Evolutionary conservation across 1,140 invertebrate species (phyloP).

Genomic region (Brachionus calyciflorus): DNA sequence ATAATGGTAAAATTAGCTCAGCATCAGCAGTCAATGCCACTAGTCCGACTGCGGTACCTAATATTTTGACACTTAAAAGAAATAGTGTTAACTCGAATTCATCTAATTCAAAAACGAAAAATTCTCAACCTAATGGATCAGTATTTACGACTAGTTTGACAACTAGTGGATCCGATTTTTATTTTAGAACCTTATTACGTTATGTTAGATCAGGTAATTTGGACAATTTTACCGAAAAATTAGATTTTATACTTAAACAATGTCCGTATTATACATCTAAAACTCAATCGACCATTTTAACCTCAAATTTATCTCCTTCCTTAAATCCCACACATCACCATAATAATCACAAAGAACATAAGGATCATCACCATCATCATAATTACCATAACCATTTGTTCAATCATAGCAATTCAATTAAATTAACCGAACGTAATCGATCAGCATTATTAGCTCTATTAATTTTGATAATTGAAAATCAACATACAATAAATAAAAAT

Average conservation of each 20-base stretch:
- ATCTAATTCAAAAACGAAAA: background rate
- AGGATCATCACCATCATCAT: background rate
- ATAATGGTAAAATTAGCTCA: conserved; percentile 20
- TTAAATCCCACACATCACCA: background rate
- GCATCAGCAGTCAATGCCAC: conserved; percentile 20
- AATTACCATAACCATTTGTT: conserved; percentile 10
- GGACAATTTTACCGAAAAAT: conserved; percentile 27
- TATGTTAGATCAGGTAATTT: conserved; percentile 14
- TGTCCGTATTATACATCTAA: background rate
- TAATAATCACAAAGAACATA: background rate
- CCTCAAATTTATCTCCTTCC: background rate
- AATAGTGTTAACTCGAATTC: background rate
- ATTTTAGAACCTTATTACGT: conserved; percentile 19
- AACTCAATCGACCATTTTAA: background rate
- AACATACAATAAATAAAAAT: background rate
- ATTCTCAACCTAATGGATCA: background rate
- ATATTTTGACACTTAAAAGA: background rate
- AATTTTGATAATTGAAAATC: conserved; percentile 38
- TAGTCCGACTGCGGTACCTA: background rate
- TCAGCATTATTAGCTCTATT: conserved; percentile 10
- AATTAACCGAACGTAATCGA: conserved; percentile 21
- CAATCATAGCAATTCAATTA: background rate
- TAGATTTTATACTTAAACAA: conserved; percentile 39
- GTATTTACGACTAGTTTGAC: background rate
- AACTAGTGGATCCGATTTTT: background rate